Evolutionary conservation across 2,797 vertebrate genomes (phyloP), one percentile per base, ranked within the genome.

Genomic region (Gymnopithys bicolor): DNA sequence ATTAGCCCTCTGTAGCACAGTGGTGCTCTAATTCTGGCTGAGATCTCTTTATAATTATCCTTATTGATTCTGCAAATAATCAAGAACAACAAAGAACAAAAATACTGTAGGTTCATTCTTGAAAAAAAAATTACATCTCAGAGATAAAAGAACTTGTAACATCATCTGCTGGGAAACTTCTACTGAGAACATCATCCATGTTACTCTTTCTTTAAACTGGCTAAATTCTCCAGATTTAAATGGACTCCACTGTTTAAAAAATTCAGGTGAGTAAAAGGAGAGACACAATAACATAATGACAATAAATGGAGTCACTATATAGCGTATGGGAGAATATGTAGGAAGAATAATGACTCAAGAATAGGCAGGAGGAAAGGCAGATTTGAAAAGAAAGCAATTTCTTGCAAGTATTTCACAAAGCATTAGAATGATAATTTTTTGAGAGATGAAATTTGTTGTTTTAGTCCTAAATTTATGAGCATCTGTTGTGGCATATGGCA

Each of bases 401-500:
- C 51, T 49, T 91, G 53, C 75, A 85, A 91, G 58, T 41, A n/a
- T 76, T 55, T 63, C 48, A 62, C n/a, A 70, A 73, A 92, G 71
- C 43, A 62, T 35, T 16, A 68, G n/a, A 86, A 46, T 60, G 25
- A 27, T 70, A 11, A 51, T 51, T 84, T 94, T 91, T 67, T 71
- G 76, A 70, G n/a, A 67, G n/a, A 67, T 66, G 7, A 92, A 90
- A 84, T 87, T 19, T 33, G 71, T 84, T 80, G 28, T 58, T 69
- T 90, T 74, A n/a, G 8, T 41, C 37, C 6, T 81, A 76, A 69
- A 88, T 95, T 88, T 93, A 85, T 52, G 68, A 82, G 77, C 84
- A 93, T 66, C 68, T 88, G 46, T 45, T 84, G 22, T 62, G 60
- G 55, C 48, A 84, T 85, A 77, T 78, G 68, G 19, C 43, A 60